Conservation (phyloP, 2,797 vertebrate genomes). For the Knipowitschia caucasica region DNA sequence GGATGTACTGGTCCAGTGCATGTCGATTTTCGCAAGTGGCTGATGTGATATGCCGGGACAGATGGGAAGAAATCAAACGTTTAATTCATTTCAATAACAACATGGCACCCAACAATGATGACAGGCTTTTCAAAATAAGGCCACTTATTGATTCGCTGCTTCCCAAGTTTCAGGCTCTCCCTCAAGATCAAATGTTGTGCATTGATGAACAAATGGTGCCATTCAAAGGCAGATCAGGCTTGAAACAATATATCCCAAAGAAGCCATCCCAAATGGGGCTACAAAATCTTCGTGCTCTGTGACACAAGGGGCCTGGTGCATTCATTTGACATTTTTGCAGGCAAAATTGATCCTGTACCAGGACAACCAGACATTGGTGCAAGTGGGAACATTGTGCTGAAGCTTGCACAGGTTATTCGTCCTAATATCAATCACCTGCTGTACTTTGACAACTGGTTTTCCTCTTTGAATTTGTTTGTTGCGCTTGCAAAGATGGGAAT, state of each 20-base stretch:
- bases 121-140: slow-evolving; percentile 7
- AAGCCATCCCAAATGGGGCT: slow-evolving; percentile 2
- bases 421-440: not conserved
- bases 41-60: slow-evolving; percentile 14
- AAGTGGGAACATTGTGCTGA: too few species aligned
- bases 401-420: slow-evolving; percentile 3
- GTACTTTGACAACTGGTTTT: slow-evolving; percentile 6
- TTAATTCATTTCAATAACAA: slow-evolving; percentile 20
- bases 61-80: slow-evolving; percentile 20
- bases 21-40: slow-evolving; percentile 13
- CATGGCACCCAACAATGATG: slow-evolving; percentile 1
- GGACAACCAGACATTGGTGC: not conserved
- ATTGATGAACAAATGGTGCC: slow-evolving; percentile 9
- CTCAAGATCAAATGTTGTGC: slow-evolving; percentile 5
- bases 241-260: not conserved
- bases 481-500: slow-evolving; percentile 11
- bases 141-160: slow-evolving; percentile 5
- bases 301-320: not conserved
- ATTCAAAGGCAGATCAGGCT: slow-evolving; percentile 7
- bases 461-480: not conserved
- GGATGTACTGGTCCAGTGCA: slow-evolving; percentile 17
- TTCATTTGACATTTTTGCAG: slow-evolving; percentile 1
- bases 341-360: not conserved
- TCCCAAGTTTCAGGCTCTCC: slow-evolving; percentile 9
- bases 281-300: not conserved